These are phyloP conservation scores for Ochotona princeps DNA, from an alignment of 2,113 vertebrate species.

Conservation along the genomic window DNA sequence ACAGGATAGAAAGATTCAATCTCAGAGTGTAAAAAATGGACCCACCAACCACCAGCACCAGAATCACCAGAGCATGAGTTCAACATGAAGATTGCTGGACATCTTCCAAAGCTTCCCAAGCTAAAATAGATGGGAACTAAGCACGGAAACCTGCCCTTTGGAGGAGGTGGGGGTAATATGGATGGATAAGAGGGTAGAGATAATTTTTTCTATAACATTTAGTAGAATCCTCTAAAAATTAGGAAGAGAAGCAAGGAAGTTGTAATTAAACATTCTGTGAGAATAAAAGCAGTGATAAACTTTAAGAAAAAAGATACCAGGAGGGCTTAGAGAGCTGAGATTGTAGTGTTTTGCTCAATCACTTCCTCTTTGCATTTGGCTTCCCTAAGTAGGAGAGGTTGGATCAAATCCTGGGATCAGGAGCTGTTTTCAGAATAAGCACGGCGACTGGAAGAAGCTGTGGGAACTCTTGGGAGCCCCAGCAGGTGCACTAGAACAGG, in stretches of 20 bases:
- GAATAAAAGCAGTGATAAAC: background rate
- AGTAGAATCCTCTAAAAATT: background rate
- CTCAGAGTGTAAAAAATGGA: background rate
- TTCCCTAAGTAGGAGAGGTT: background rate
- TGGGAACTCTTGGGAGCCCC: background rate
- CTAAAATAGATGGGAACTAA: background rate
- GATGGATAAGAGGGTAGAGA: background rate
- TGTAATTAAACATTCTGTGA: background rate
- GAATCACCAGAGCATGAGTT: background rate
- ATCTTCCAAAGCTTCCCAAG: background rate
- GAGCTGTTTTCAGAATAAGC: conserved; percentile 1
- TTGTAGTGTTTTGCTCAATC: background rate
- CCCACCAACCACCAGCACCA: background rate
- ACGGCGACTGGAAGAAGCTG: background rate
- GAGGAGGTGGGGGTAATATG: background rate
- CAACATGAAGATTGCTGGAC: conserved; percentile 37
- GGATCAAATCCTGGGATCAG: background rate
- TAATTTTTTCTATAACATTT: background rate
- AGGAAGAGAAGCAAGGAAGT: conserved; percentile 24
- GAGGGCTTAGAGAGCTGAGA: background rate
- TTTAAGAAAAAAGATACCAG: background rate
- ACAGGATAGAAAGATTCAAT: background rate
- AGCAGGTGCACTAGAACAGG: background rate
- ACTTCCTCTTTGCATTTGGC: background rate
- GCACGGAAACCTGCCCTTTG: background rate